Conservation (phyloP, 1,140 invertebrate species). For the Meloidogyne chitwoodi region DNA sequence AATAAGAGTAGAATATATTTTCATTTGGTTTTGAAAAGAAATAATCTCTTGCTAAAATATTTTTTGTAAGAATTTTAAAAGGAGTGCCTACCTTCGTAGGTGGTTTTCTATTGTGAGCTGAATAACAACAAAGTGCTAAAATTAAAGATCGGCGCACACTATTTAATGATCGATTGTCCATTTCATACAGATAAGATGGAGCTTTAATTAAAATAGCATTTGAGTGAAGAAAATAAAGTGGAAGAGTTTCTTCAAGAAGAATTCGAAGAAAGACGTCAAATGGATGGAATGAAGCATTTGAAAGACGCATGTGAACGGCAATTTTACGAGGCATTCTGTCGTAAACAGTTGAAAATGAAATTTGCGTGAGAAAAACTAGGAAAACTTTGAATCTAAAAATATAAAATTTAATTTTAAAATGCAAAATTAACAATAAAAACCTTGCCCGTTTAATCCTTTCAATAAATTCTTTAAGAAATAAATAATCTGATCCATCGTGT, state of each 20-base stretch:
- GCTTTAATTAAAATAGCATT: background rate
- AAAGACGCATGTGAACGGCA: background rate
- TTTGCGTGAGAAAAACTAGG: slow-evolving; percentile 1
- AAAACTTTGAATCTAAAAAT: background rate
- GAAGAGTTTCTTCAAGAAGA: background rate
- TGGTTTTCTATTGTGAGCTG: background rate
- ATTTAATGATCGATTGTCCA: background rate
- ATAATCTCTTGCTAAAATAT: background rate
- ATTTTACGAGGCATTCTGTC: background rate
- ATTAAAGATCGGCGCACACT: background rate
- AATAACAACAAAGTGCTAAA: slow-evolving; percentile 3
- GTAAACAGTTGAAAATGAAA: slow-evolving; percentile 12
- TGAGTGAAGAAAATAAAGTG: background rate
- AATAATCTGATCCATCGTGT: background rate
- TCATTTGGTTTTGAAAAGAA: background rate
- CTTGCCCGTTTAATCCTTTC: background rate
- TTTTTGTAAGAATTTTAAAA: background rate
- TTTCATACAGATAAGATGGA: background rate
- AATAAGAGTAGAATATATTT: background rate
- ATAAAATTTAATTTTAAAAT: background rate
- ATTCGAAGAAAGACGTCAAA: background rate
- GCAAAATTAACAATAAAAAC: background rate
- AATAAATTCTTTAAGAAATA: slow-evolving; percentile 3
- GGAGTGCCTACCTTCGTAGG: background rate
- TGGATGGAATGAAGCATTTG: background rate